Evolutionary conservation across 2,797 vertebrate genomes (phyloP), one percentile per base, ranked within the genome.

Genomic region (Knipowitschia caucasica): DNA sequence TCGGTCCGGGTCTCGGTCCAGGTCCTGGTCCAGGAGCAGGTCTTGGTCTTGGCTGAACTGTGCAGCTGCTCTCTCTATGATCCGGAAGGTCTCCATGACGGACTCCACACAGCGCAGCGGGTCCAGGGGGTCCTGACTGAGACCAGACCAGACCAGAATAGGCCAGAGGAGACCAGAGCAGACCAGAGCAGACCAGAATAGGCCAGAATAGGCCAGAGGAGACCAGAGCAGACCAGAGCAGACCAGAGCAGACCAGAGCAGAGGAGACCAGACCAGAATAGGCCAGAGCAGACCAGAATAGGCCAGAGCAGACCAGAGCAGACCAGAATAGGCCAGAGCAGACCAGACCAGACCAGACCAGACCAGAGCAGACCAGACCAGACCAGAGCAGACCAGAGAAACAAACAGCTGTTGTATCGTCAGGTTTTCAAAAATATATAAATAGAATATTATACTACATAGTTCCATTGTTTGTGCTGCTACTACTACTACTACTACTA

Each of bases 21-120:
- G 95, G 0, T 99, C 96, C 3, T 98, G 96, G 12, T 98, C 96
- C 64, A 3, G 4, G 34, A 36, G n/a, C 12, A 15, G 34, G 12
- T n/a, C 7, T 5, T 36, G 2, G n/a, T 99, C 96, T 67, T 98
- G 96, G 45, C 94, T 98, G 67, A 95, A 96, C 64, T 97, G 95
- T 8, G 93, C 92, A 49, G 93, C 94, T 31, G 94, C 95, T 61
- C 92, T 95, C 84, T 98, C 95, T 45, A 98, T 94, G 85, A 99
- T 97, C 80, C 95, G 98, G 85, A 99, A 99, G 67, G 94, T 94
- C 83, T 99, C 96, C 83, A 98, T 45, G n/a, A 43, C 40, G 3
- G 40, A 24, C 40, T 43, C 21, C 40, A 43, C 40, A n/a, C 40
- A 43, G 10, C 10, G 40, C 40, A 43, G 20, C 0, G 40, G 40